Percentiles rank a stretch among this genome's conserved stretches.
phyloP scores from a whole-genome alignment of 2,797 vertebrate genomes.

The Steatocranus sp. region DNA sequence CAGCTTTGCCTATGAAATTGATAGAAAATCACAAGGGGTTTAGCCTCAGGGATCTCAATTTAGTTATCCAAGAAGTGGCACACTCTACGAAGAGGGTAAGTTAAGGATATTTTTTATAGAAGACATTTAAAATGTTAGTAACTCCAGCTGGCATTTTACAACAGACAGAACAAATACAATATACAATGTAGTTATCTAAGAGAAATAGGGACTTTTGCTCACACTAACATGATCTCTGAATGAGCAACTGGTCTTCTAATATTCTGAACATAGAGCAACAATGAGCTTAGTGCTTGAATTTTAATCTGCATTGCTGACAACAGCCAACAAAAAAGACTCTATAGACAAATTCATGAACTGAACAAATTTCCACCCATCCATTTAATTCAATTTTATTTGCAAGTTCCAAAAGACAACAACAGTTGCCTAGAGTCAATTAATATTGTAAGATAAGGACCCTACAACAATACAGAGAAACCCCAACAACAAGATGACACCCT shows the following conservation, averaged over 20 bases:
- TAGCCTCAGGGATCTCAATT: conserved; percentile 28
- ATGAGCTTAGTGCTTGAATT: neutral
- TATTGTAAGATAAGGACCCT: neutral
- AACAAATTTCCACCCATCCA: neutral
- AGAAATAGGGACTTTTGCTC: neutral
- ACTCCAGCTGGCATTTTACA: neutral
- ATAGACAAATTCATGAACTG: neutral
- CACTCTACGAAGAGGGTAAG: neutral
- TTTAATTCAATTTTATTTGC: neutral
- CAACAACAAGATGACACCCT: neutral
- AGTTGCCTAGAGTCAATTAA: neutral
- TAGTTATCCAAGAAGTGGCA: conserved; percentile 17
- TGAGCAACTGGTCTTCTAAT: neutral
- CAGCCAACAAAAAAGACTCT: neutral
- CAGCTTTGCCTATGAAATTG: conserved; percentile 40
- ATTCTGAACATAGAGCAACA: neutral
- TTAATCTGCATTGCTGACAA: conserved; percentile 11
- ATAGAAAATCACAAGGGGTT: conserved; percentile 32
- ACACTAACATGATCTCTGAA: neutral
- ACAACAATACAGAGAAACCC: neutral
- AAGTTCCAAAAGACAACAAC: neutral
- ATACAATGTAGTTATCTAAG: neutral
- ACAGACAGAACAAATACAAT: neutral
- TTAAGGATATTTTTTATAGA: neutral
- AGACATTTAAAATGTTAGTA: neutral